Percentiles rank a stretch among this genome's conserved stretches.
These are phyloP conservation scores for Muscidifurax raptorellus DNA, from an alignment of 1,140 invertebrate species.

Conservation along the genomic window DNA sequence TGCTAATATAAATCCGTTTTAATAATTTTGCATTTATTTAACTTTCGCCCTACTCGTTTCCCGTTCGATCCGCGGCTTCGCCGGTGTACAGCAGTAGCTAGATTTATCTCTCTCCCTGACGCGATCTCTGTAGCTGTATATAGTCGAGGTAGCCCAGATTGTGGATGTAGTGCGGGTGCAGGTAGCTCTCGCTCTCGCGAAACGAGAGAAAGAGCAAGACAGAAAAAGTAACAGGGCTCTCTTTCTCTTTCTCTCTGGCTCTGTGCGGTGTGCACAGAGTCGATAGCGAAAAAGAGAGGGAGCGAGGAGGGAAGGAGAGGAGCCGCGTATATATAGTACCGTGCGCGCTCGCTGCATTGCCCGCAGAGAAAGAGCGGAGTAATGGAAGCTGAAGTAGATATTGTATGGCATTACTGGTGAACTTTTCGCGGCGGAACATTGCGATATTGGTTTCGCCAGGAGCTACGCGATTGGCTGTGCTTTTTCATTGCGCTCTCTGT, in stretches of 20 bases:
- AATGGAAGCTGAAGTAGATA: constrained; percentile 74
- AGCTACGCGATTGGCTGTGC: constrained; percentile 57
- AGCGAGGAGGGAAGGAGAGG: constrained; percentile 47
- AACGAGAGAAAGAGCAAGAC: constrained; percentile 33
- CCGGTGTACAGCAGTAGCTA: constrained; percentile 39
- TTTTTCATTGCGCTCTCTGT: constrained; percentile 46
- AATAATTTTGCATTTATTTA: constrained; percentile 12
- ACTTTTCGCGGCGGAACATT: constrained; percentile 70
- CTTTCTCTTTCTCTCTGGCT: neutral
- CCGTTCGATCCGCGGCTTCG: constrained; percentile 17
- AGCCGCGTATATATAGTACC: constrained; percentile 51
- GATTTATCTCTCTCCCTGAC: constrained; percentile 18
- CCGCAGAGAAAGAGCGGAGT: constrained; percentile 61
- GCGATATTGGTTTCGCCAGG: constrained; percentile 72
- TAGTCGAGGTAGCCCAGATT: constrained; percentile 49
- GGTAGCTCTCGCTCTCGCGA: neutral
- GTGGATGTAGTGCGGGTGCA: constrained; percentile 57
- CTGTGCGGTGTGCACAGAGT: neutral
- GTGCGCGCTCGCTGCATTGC: constrained; percentile 55
- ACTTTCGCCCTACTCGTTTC: neutral
- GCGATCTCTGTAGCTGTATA: constrained; percentile 12
- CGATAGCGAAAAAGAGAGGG: constrained; percentile 26
- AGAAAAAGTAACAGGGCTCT: constrained; percentile 25
- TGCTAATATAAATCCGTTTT: neutral
- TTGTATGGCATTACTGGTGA: constrained; percentile 72